phyloP scores from a whole-genome alignment of 92 coral and sea anemone genomes.

The Actinernus sp. region DNA sequence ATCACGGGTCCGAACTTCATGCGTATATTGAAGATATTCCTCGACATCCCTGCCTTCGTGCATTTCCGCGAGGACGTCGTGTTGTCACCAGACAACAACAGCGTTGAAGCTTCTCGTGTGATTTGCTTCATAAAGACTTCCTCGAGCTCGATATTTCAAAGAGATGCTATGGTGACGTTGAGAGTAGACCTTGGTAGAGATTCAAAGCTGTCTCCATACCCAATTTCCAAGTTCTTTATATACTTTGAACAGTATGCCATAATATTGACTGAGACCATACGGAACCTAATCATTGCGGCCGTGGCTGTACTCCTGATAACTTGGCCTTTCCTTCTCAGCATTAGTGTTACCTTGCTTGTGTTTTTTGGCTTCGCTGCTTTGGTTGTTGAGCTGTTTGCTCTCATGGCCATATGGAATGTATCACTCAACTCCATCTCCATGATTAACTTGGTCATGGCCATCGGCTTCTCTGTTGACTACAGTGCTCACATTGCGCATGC shows the following conservation, averaged over 20 bases:
- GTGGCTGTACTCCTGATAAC: slow-evolving; percentile 69
- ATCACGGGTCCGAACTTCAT: slow-evolving; percentile 22
- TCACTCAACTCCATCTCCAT: slow-evolving; percentile 79
- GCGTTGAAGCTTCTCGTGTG: slow-evolving; percentile 46
- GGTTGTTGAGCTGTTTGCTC: slow-evolving; percentile 76
- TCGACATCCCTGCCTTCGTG: slow-evolving; percentile 15
- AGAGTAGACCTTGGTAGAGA: slow-evolving; percentile 43
- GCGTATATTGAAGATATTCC: slow-evolving; percentile 28
- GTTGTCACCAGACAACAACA: slow-evolving; percentile 24
- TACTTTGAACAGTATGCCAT: slow-evolving; percentile 75
- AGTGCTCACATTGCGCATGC: slow-evolving; percentile 94
- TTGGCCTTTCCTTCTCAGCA: slow-evolving; percentile 69
- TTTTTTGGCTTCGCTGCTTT: slow-evolving; percentile 67
- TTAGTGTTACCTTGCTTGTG: slow-evolving; percentile 59
- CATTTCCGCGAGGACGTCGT: slow-evolving; percentile 45
- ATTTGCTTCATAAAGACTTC: slow-evolving; percentile 50
- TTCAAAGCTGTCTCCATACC: slow-evolving; percentile 51
- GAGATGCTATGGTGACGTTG: slow-evolving; percentile 70
- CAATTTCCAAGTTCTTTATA: slow-evolving; percentile 40
- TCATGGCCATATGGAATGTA: slow-evolving; percentile 80
- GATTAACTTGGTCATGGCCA: slow-evolving; percentile 86
- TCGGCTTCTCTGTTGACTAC: slow-evolving; percentile 91
- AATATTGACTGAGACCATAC: slow-evolving; percentile 62
- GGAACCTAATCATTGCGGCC: slow-evolving; percentile 75
- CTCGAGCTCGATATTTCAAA: slow-evolving; percentile 51